Evolutionary conservation across 1,140 invertebrate genomes (phyloP).

Genomic region (Cephus cinctus): DNA sequence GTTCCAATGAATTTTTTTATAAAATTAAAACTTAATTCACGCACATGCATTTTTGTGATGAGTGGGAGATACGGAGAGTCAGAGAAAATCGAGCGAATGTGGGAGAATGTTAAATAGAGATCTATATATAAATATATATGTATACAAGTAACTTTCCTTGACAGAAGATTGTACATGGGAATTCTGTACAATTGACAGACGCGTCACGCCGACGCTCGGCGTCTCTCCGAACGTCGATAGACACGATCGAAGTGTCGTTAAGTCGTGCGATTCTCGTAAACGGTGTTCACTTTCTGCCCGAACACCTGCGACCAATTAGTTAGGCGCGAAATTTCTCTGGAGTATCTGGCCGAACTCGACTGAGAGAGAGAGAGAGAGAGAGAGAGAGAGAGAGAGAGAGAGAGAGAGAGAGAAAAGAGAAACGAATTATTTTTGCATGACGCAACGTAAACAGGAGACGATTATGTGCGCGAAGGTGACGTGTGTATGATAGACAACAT

Average conservation of each 20-base stretch:
- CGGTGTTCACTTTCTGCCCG: no score
- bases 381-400: constrained; percentile 8
- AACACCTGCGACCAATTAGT: constrained; percentile 29
- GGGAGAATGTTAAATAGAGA: constrained; percentile 24
- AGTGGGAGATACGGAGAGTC: background rate
- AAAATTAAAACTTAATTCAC: background rate
- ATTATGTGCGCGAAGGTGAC: no score
- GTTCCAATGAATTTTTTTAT: background rate
- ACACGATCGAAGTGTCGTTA: no score
- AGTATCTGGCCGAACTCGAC: constrained; percentile 4
- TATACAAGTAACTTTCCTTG: background rate
- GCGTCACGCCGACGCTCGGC: no score
- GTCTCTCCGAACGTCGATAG: no score
- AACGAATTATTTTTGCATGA: constrained; percentile 47
- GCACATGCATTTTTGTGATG: constrained; percentile 1
- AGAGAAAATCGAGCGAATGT: background rate
- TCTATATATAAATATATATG: constrained; percentile 17
- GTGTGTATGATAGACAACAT: constrained; percentile 34
- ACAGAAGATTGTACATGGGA: no score
- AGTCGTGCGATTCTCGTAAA: no score
- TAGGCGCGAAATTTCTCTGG: constrained; percentile 18
- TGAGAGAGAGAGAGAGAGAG: constrained; percentile 13
- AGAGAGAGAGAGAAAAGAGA: constrained; percentile 23
- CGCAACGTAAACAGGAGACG: constrained; percentile 23
- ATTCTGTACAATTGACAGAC: no score